Percentiles rank a stretch among this genome's conserved stretches.
These are phyloP conservation scores for Elephas maximus DNA, from an alignment of 2,113 vertebrate species.

Conservation along the genomic window DNA sequence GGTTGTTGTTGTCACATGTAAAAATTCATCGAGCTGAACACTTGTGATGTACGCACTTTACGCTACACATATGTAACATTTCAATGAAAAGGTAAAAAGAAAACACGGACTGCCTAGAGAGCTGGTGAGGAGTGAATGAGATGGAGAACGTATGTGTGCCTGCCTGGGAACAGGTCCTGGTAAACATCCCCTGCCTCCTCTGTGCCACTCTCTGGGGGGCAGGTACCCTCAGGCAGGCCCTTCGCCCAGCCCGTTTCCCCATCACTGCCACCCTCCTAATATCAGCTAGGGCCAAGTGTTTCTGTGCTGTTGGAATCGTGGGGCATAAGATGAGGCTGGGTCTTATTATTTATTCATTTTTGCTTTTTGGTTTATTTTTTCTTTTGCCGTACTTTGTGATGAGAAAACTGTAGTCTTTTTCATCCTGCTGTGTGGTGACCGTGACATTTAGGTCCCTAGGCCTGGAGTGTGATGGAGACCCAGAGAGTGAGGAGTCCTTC, in stretches of 20 bases:
- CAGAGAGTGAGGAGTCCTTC: accelerated
- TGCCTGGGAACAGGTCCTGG: not conserved
- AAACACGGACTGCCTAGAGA: accelerated
- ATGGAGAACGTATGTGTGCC: not conserved
- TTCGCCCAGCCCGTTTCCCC: accelerated
- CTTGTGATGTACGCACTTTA: not conserved
- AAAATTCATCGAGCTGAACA: not conserved
- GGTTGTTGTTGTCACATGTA: not conserved
- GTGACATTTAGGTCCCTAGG: not conserved
- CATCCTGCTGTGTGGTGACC: not conserved
- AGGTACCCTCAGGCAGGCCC: not conserved
- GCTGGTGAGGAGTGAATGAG: not conserved
- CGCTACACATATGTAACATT: not conserved
- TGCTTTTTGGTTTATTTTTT: not conserved
- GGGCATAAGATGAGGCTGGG: not conserved
- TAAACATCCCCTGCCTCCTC: no score
- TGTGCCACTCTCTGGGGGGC: not conserved
- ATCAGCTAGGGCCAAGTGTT: not conserved
- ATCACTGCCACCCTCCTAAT: accelerated
- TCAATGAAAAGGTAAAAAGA: not conserved
- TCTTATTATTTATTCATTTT: not conserved
- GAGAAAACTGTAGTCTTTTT: not conserved
- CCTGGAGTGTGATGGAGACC: not conserved
- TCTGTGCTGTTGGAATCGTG: no score
- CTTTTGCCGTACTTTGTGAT: not conserved